phyloP scores from a whole-genome alignment of 2,797 vertebrate species.

The Tokudaia tokunoshimensis region DNA sequence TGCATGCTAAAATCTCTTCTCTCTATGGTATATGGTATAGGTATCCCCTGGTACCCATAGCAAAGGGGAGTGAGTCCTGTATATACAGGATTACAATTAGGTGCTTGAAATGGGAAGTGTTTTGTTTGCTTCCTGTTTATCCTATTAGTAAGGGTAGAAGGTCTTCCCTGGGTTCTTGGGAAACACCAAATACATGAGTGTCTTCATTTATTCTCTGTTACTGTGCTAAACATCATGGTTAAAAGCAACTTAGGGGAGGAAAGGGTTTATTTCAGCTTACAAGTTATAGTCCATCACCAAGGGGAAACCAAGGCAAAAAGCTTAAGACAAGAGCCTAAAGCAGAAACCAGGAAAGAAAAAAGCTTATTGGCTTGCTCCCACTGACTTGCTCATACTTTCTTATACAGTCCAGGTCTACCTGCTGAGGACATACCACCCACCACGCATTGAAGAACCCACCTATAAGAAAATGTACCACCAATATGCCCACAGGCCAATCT shows the following conservation, averaged over 20 bases:
- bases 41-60: neutral
- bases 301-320: neutral
- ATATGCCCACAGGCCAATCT: neutral
- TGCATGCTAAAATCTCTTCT: neutral
- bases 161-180: neutral
- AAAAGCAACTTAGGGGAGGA: neutral
- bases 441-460: neutral
- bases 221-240: neutral
- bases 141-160: neutral
- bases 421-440: neutral
- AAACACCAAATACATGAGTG: neutral
- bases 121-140: neutral
- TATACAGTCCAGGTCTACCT: neutral
- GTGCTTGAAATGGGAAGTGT: neutral
- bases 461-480: neutral
- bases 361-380: neutral
- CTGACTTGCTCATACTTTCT: neutral
- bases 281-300: neutral
- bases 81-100: constrained; percentile 10
- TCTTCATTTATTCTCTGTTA: neutral
- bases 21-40: neutral
- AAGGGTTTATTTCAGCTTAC: neutral
- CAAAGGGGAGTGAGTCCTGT: neutral
- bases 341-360: neutral
- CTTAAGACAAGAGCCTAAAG: neutral